Base-by-base conservation (phyloP, 2,888 invertebrate species). In the Xanthia icteritia region DNA sequence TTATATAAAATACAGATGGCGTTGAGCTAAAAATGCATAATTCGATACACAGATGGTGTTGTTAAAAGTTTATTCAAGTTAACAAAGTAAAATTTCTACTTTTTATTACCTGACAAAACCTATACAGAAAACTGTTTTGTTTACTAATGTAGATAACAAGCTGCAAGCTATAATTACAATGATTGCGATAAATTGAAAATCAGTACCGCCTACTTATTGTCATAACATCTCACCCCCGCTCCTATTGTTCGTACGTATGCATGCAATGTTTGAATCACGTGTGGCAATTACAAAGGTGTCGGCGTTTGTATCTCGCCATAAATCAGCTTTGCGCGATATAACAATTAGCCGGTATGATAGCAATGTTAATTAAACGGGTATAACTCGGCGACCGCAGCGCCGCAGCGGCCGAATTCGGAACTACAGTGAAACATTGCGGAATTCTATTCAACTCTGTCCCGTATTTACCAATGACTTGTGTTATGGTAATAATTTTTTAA, bases 291-390 rank as follows among this genome's bases (percentile, higher is more conserved):
- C 94, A 93, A 94, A 96, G 96, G 96, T 96, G 96, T 95, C 94
- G 94, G 95, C 94, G 92, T 92, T 93, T 93, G 91, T 94, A 94
- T 95, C 94, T 94, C 89, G 93, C 91, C 89, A 96, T 97, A 97
- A 97, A 97, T 97, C 97, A 97, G 94, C 93, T 92, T 94, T 94
- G 94, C 95, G 93, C 96, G 96, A 96, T 97, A 95, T 96, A 97
- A 97, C 96, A 97, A 97, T 97, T 97, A 96, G 96, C 94, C 92
- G 96, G 95, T 94, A 96, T 95, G 96, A 95, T 95, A 95, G 95
- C 95, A 96, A 96, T 97, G 96, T 96, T 97, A 97, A 97, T 97
- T 96, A 96, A 97, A 96, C 93, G 94, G 91, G 93, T 92, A 94
- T 95, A 94, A 93, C 93, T 90, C 91, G 89, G 86, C 90, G 90